Percentiles rank a stretch among this genome's conserved stretches.
These are phyloP conservation scores for Silurus meridionalis DNA, from an alignment of 2,113 vertebrate species.

Conservation along the genomic window DNA sequence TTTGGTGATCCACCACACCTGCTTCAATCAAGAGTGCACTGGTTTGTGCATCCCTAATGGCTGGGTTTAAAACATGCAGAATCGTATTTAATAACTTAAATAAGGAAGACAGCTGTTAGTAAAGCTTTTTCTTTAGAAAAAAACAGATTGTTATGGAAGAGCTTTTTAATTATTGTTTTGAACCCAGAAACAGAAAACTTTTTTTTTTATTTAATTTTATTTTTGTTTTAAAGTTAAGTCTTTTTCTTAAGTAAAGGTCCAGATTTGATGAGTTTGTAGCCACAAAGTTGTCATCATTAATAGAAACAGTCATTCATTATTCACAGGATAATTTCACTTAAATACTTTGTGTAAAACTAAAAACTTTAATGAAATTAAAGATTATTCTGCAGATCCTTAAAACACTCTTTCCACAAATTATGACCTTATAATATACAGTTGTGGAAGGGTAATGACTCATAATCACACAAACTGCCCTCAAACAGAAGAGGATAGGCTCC, in stretches of 20 bases:
- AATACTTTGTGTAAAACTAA: too few relatives aligned
- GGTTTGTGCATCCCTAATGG: too few relatives aligned
- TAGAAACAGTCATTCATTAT: too few relatives aligned
- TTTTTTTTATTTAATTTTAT: neutral
- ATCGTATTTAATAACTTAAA: neutral
- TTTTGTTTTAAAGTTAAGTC: too few relatives aligned
- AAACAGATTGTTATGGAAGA: neutral
- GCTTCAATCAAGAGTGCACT: neutral
- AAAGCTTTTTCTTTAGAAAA: neutral
- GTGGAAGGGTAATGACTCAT: neutral
- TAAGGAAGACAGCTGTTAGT: neutral
- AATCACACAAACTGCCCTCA: neutral
- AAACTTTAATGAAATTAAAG: neutral
- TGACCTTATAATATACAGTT: neutral
- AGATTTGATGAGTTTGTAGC: too few relatives aligned
- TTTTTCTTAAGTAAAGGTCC: too few relatives aligned
- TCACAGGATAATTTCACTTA: neutral
- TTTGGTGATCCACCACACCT: neutral
- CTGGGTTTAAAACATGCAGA: neutral
- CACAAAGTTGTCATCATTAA: too few relatives aligned
- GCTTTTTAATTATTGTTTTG: neutral
- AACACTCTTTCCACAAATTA: neutral
- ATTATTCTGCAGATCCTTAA: neutral
- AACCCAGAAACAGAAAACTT: neutral
- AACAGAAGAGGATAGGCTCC: neutral